Conservation (phyloP, 2,888 invertebrate species). For the Drosophila flavopinicola region DNA sequence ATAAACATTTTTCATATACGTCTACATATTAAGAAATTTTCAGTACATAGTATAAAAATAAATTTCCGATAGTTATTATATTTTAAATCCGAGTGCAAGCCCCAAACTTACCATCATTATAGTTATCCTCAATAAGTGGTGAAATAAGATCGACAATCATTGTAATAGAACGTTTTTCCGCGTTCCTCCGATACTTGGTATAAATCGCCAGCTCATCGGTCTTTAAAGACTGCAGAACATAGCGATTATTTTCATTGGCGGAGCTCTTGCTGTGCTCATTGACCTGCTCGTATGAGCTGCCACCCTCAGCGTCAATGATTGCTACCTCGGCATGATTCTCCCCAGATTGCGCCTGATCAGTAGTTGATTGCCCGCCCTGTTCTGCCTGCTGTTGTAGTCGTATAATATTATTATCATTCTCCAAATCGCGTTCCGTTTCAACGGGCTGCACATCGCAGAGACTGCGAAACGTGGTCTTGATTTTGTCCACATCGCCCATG, state of each 20-base stretch:
- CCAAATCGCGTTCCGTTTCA: constrained; percentile 85
- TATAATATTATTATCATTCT: constrained; percentile 92
- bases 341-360: constrained; percentile 29
- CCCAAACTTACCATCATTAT: constrained; percentile 86
- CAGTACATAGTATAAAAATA: no score
- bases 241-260: constrained; percentile 85
- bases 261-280: constrained; percentile 30
- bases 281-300: constrained; percentile 48
- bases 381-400: constrained; percentile 85
- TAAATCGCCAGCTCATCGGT: constrained; percentile 90
- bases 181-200: constrained; percentile 89
- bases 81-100: no score
- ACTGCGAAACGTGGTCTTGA: constrained; percentile 95
- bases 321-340: constrained; percentile 60
- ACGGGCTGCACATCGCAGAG: constrained; percentile 91
- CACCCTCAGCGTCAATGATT: constrained; percentile 62
- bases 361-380: constrained; percentile 40
- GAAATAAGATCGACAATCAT: constrained; percentile 95
- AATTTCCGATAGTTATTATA: no score
- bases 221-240: constrained; percentile 90
- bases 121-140: constrained; percentile 90
- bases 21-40: background rate
- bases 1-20: background rate
- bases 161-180: constrained; percentile 92
- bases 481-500: constrained; percentile 95